Conservation (phyloP, 2,888 invertebrate genomes). For the Gastracanthus pulcherrimus region DNA sequence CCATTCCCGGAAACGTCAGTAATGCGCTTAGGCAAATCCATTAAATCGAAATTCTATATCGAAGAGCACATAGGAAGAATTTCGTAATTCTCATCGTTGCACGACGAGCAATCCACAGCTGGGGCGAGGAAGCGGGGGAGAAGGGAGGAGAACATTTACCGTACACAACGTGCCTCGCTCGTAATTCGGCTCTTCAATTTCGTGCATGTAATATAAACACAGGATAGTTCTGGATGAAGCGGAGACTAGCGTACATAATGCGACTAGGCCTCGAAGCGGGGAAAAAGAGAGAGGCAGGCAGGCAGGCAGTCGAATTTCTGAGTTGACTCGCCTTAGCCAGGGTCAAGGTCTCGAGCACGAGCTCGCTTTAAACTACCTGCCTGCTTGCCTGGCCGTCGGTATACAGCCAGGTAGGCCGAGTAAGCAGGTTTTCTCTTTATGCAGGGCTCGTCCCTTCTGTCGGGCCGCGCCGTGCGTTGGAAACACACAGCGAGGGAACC, state of each 20-base stretch:
- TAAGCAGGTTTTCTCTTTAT: slow-evolving; percentile 54
- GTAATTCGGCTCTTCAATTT: too few relatives aligned
- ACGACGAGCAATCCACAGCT: too few relatives aligned
- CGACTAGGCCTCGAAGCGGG: background rate
- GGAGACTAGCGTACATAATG: background rate
- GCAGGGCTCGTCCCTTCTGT: slow-evolving; percentile 30
- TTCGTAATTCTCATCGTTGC: background rate
- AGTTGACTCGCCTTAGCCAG: slow-evolving; percentile 63
- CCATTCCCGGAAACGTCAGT: background rate
- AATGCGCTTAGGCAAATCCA: background rate
- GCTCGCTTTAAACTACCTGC: slow-evolving; percentile 54
- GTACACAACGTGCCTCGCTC: too few relatives aligned
- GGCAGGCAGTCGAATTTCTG: slow-evolving; percentile 46
- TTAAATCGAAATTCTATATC: background rate
- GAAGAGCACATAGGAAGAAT: background rate
- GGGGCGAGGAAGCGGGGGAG: too few relatives aligned
- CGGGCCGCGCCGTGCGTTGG: background rate
- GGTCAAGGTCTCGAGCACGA: slow-evolving; percentile 67
- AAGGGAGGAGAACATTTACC: too few relatives aligned
- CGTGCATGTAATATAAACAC: background rate
- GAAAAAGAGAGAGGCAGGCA: background rate
- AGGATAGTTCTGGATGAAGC: background rate
- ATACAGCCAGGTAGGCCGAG: slow-evolving; percentile 44
- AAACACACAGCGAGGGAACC: too few relatives aligned
- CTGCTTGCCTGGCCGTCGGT: slow-evolving; percentile 42